These are phyloP conservation scores for Ichneumon xanthorius DNA, from an alignment of 2,888 invertebrate genomes.

Conservation along the genomic window DNA sequence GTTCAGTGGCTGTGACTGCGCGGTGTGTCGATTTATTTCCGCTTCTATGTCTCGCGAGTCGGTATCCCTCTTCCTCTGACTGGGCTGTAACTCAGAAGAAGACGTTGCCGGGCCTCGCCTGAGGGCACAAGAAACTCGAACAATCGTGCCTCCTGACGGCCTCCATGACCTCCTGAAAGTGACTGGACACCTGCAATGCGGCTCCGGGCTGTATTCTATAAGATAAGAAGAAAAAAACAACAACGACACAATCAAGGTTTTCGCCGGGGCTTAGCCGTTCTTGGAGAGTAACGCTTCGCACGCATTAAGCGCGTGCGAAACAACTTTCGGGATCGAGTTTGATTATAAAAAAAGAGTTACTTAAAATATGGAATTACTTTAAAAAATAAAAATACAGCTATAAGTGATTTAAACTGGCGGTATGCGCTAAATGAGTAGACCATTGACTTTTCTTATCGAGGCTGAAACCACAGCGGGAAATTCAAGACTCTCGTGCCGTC, in stretches of 20 bases:
- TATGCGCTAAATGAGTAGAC: not conserved
- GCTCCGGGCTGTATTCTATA: conserved; percentile 88
- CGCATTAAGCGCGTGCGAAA: conserved; percentile 22
- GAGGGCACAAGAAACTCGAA: conserved; percentile 87
- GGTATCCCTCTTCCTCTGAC: conserved; percentile 3
- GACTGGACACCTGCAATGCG: conserved; percentile 87
- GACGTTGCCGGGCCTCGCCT: conserved; percentile 78
- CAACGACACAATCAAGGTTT: conserved; percentile 53
- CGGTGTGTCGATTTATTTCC: conserved; percentile 32
- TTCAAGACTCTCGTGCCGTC: not conserved
- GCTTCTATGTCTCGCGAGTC: conserved; percentile 43
- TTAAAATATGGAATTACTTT: not conserved
- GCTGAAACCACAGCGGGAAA: conserved; percentile 1
- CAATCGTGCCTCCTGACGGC: conserved; percentile 90
- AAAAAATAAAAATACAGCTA: not conserved
- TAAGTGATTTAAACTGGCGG: not conserved
- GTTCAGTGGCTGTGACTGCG: conserved; percentile 49
- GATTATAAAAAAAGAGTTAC: not conserved
- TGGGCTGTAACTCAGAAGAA: conserved; percentile 69
- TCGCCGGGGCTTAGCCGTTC: conserved; percentile 47
- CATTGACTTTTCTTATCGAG: not conserved
- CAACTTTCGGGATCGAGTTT: not conserved
- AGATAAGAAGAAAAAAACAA: conserved; percentile 60
- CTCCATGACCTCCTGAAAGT: conserved; percentile 91
- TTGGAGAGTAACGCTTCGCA: too few species aligned